Evolutionary conservation across 1,140 invertebrate genomes (phyloP), one percentile per base, ranked within the genome.

Genomic region (Leptinotarsa lineolata): DNA sequence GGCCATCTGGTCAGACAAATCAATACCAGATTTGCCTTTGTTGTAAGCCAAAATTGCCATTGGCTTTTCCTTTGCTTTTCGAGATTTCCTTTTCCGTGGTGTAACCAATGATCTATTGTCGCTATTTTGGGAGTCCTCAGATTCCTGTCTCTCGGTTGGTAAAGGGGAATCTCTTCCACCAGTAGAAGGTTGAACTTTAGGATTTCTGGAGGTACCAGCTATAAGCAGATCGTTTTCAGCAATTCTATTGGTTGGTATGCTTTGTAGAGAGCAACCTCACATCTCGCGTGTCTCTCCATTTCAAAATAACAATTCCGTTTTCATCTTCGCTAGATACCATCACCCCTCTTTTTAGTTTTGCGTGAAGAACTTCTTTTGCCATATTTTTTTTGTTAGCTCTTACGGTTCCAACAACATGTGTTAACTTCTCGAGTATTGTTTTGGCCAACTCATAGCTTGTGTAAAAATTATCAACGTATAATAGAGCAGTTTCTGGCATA

Each of bases 281-380:
- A 77, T 86, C 83, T 58, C 81, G 66, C 69, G 82, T 85, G 77
- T 85, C 83, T 81, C 80, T 84, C 83, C 85, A 87, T 77, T 83
- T 83, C 58, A 84, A 61, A 12, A 87, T 77, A 60, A 81, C 83
- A 74, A 85, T 82, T 18, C 82, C 77, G 76, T 85, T 79, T 69
- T 81, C 64, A 81, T 82, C 79, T 80, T 84, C 77, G 69, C 74
- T 12, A 21, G 59, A 76, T 79, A 77, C 81, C 76, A 30, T 81
- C 76, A 86, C 79, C 13, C 82, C 81, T 78, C 69, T 77, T 77
- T 84, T 83, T 71, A 86, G 78, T 74, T 83, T 85, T 64, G 76
- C 73, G n/a, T n/a, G n/a, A n/a, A n/a, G n/a, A n/a, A n/a, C n/a
- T n/a, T n/a, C n/a, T n/a, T n/a, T n/a, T n/a, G n/a, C n/a, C n/a